Conservation (phyloP, 2,797 vertebrate species). For the Morus bassanus region DNA sequence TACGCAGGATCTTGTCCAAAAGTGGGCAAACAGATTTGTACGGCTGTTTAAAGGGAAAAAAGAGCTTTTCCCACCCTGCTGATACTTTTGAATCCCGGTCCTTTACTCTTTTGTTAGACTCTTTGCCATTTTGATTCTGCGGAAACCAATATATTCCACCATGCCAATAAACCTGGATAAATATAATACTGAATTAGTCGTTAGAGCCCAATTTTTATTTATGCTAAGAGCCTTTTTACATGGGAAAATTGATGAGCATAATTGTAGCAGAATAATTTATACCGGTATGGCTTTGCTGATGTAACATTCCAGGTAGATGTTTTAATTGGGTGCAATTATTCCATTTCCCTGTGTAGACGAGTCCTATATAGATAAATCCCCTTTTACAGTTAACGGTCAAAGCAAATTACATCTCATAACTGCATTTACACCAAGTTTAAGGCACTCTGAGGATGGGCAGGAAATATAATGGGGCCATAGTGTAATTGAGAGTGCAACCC, state of each 20-base stretch:
- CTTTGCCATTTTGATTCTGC: background rate
- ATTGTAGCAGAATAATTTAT: background rate
- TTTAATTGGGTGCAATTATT: slow-evolving; percentile 45
- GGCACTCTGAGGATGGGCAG: background rate
- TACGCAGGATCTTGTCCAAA: background rate
- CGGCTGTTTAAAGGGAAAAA: background rate
- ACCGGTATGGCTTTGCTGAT: background rate
- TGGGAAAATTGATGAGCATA: background rate
- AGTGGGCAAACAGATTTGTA: background rate
- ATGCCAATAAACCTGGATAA: slow-evolving; percentile 24
- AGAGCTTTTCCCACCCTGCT: background rate
- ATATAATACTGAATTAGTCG: slow-evolving; percentile 27
- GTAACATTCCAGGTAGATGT: slow-evolving; percentile 6
- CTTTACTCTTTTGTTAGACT: background rate
- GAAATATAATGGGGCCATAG: background rate
- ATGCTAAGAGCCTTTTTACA: slow-evolving; percentile 6
- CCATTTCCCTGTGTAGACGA: background rate
- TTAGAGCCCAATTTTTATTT: slow-evolving; percentile 36
- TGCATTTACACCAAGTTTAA: slow-evolving; percentile 31
- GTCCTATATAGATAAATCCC: background rate
- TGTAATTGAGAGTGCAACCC: slow-evolving; percentile 21
- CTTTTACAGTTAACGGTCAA: background rate
- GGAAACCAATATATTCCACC: slow-evolving; percentile 16
- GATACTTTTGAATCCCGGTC: background rate
- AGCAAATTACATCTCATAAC: slow-evolving; percentile 49